These are phyloP conservation scores for Hedya salicella DNA, from an alignment of 2,888 invertebrate species.

Conservation along the genomic window DNA sequence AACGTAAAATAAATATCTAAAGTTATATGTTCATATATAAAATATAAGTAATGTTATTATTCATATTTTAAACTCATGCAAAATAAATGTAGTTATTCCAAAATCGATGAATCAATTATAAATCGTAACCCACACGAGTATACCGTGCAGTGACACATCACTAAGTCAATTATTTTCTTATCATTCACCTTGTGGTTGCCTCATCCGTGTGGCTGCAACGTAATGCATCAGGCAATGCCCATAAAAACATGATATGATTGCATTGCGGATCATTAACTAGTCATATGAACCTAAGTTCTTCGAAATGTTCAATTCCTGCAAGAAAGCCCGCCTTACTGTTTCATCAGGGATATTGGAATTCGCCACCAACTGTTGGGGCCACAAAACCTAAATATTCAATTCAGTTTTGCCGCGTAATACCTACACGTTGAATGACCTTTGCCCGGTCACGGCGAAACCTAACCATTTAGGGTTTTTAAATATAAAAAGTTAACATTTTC, in stretches of 20 bases:
- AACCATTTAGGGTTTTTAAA: not conserved
- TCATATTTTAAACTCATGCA: not conserved
- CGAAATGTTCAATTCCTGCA: not conserved
- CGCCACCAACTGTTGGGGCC: not conserved
- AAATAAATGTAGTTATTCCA: not conserved
- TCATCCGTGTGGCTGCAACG: conserved; percentile 23
- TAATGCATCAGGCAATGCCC: conserved; percentile 1
- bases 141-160: conserved; percentile 31
- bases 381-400: not conserved
- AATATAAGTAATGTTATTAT: too few relatives aligned
- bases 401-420: not conserved
- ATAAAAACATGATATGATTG: not conserved
- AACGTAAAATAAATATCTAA: too few relatives aligned
- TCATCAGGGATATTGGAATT: not conserved
- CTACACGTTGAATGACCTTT: not conserved
- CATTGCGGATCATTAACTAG: not conserved
- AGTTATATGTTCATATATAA: too few relatives aligned
- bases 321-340: not conserved
- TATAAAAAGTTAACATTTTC: not conserved
- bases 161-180: conserved; percentile 40
- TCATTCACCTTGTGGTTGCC: conserved; percentile 39
- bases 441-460: not conserved
- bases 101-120: conserved; percentile 1
- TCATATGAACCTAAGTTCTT: not conserved
- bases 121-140: not conserved